These are phyloP conservation scores for Emesis russula DNA, from an alignment of 2,888 invertebrate genomes.

Conservation along the genomic window DNA sequence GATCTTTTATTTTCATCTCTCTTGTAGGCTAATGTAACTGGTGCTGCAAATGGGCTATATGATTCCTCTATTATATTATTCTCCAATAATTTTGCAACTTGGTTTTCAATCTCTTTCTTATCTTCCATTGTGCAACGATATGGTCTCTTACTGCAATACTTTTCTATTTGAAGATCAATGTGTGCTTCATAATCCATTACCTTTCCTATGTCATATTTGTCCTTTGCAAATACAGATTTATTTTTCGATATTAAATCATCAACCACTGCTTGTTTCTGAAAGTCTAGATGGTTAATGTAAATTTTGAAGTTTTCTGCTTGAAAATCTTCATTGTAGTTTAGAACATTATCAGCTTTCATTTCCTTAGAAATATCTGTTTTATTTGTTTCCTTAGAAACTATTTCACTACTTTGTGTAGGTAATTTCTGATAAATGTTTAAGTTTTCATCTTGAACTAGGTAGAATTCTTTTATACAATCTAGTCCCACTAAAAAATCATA, in stretches of 20 bases:
- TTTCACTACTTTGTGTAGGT: too few species aligned
- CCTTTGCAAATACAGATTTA: slow-evolving; percentile 65
- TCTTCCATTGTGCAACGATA: slow-evolving; percentile 70
- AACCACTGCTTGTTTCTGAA: slow-evolving; percentile 62
- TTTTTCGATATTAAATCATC: slow-evolving; percentile 59
- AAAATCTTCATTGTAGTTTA: slow-evolving; percentile 76
- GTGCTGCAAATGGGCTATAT: slow-evolving; percentile 80
- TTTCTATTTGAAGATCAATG: slow-evolving; percentile 70
- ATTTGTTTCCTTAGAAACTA: not conserved
- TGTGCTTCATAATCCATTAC: slow-evolving; percentile 63
- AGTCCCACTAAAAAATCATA: slow-evolving; percentile 86
- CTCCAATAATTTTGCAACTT: slow-evolving; percentile 59
- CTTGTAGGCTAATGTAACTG: slow-evolving; percentile 75
- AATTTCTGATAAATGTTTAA: slow-evolving; percentile 47
- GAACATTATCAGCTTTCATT: not conserved
- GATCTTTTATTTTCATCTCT: slow-evolving; percentile 83
- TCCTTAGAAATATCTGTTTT: not conserved
- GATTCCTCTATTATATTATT: slow-evolving; percentile 65
- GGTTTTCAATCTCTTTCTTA: slow-evolving; percentile 33
- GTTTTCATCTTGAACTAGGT: slow-evolving; percentile 80
- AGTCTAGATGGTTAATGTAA: slow-evolving; percentile 55
- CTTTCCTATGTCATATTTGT: slow-evolving; percentile 65
- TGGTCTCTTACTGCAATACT: slow-evolving; percentile 71
- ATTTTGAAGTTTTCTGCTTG: slow-evolving; percentile 64
- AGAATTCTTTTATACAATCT: slow-evolving; percentile 82